Evolutionary conservation across 2,888 invertebrate species (phyloP).

Genomic region (Zhuqinia jingwanae): DNA sequence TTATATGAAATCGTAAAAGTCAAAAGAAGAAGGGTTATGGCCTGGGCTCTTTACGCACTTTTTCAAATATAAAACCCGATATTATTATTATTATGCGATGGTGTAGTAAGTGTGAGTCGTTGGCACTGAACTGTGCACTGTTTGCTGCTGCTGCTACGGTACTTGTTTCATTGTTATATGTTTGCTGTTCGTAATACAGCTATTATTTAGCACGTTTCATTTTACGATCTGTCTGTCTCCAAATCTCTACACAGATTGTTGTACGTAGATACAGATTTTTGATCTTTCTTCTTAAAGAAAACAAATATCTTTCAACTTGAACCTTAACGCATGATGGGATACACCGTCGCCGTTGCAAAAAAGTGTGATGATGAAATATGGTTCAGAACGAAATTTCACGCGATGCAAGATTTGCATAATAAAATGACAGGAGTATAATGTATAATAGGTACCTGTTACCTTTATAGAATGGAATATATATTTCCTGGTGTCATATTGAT

Average conservation of each 20-base stretch:
- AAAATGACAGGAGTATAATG: neutral
- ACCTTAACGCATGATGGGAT: neutral
- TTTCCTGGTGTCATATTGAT: conserved; percentile 28
- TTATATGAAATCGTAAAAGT: neutral
- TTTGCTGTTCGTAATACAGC: too few relatives aligned
- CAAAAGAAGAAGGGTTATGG: neutral
- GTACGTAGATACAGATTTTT: neutral
- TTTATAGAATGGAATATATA: too few relatives aligned
- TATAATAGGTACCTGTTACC: neutral
- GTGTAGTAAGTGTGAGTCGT: neutral
- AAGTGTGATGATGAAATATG: neutral
- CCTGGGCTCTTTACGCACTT: conserved; percentile 33
- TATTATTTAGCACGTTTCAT: conserved; percentile 23
- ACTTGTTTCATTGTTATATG: neutral
- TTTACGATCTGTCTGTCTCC: neutral
- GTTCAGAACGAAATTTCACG: neutral
- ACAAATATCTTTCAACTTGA: neutral
- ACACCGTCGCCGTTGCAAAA: neutral
- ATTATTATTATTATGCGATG: too few relatives aligned
- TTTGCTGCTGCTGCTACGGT: conserved; percentile 11
- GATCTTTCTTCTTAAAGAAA: neutral
- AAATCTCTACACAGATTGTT: neutral
- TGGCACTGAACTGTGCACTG: too few relatives aligned
- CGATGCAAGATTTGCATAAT: conserved; percentile 21
- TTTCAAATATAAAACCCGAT: too few relatives aligned